These are phyloP conservation scores for Phoebastria nigripes DNA, from an alignment of 2,797 vertebrate genomes.

Conservation along the genomic window DNA sequence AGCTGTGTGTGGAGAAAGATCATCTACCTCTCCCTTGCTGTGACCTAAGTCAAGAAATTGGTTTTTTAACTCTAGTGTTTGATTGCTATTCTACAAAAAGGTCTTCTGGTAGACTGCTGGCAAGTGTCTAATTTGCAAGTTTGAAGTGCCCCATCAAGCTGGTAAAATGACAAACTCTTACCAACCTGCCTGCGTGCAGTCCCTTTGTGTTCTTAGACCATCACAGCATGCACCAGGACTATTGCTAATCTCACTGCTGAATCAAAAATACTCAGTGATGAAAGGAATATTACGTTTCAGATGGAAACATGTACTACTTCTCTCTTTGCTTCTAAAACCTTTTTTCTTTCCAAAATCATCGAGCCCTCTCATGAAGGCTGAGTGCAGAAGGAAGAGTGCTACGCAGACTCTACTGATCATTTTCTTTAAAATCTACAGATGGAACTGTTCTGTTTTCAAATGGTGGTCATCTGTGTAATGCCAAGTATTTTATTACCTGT, in stretches of 20 bases:
- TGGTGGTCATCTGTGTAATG: neutral
- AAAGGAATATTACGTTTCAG: neutral
- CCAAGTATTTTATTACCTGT: neutral
- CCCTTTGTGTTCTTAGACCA: neutral
- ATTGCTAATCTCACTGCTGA: neutral
- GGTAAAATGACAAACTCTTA: neutral
- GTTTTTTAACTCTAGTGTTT: neutral
- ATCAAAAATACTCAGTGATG: neutral
- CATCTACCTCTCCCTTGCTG: neutral
- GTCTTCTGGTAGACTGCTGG: neutral
- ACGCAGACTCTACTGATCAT: neutral
- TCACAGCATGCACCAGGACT: neutral
- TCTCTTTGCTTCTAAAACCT: neutral
- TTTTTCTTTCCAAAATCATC: rapidly evolving
- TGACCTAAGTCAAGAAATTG: neutral
- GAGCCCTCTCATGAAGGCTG: neutral
- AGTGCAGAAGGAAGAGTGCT: neutral
- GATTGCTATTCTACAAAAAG: neutral
- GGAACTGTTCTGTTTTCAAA: neutral
- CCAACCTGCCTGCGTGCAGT: neutral
- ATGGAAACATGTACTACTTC: neutral
- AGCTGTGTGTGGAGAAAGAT: neutral
- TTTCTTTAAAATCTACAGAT: neutral
- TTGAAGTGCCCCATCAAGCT: neutral
- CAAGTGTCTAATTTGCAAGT: neutral